Conservation (phyloP, 1,140 invertebrate genomes). For the Drosophila sechellia region DNA sequence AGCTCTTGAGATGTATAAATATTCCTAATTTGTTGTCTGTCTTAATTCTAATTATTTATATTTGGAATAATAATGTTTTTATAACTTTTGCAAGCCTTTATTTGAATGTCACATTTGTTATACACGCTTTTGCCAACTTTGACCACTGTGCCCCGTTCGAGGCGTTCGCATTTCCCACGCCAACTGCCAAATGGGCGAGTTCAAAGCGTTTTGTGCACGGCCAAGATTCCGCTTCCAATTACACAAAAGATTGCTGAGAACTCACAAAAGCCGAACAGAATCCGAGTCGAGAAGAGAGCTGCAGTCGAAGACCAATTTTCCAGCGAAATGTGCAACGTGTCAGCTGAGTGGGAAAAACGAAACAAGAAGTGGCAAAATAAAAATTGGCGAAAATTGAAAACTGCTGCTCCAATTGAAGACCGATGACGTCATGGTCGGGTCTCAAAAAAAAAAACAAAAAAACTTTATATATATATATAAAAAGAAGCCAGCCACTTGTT, state of each 20-base stretch:
- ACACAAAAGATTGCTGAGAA: constrained; percentile 79
- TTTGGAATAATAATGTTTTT: no score
- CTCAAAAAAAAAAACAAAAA: neutral
- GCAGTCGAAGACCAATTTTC: constrained; percentile 30
- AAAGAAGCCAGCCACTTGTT: constrained; percentile 56
- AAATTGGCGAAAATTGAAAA: constrained; percentile 5
- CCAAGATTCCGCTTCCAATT: constrained; percentile 73
- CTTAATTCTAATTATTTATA: no score
- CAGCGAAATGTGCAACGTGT: constrained; percentile 69
- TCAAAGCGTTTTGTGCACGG: constrained; percentile 74
- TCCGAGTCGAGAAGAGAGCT: constrained; percentile 20
- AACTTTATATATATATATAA: neutral
- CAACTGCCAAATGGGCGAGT: constrained; percentile 67
- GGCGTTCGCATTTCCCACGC: constrained; percentile 67
- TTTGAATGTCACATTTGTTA: neutral
- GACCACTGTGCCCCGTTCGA: constrained; percentile 29
- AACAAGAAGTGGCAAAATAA: constrained; percentile 2
- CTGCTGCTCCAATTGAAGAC: constrained; percentile 42
- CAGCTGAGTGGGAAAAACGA: constrained; percentile 49
- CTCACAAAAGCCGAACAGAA: constrained; percentile 44
- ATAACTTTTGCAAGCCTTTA: no score
- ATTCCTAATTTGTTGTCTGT: no score
- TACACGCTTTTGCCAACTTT: neutral
- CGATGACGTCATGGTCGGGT: constrained; percentile 50
- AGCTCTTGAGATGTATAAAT: no score